These are phyloP conservation scores for Cololabis saira DNA, from an alignment of 2,113 vertebrate genomes.

Conservation along the genomic window DNA sequence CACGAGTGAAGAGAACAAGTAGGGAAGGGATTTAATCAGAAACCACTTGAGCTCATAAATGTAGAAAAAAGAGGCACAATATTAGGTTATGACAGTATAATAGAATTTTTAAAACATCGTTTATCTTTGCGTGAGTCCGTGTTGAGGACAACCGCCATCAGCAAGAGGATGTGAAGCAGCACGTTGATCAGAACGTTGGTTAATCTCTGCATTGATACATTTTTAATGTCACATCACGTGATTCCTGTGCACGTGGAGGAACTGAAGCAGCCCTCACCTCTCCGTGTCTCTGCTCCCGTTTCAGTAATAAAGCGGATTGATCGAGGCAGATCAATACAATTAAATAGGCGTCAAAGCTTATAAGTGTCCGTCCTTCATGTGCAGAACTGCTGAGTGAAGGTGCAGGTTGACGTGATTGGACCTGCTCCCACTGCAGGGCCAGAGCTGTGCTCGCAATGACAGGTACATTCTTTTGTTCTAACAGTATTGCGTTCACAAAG, in stretches of 20 bases:
- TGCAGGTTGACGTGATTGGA: not conserved
- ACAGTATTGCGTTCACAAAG: too few species aligned
- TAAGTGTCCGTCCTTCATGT: constrained; percentile 49
- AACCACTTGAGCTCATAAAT: not conserved
- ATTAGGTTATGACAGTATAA: not conserved
- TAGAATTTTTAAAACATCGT: too few species aligned
- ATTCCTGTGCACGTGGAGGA: not conserved
- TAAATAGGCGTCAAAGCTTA: constrained; percentile 53
- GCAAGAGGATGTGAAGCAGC: too few species aligned
- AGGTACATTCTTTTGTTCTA: too few species aligned
- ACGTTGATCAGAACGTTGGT: too few species aligned
- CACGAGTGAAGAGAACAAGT: not conserved
- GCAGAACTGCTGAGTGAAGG: constrained; percentile 45
- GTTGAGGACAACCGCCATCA: too few species aligned
- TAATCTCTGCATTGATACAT: too few species aligned
- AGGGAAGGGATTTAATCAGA: not conserved
- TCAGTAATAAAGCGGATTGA: constrained; percentile 54
- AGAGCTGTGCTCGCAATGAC: not conserved
- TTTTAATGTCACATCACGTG: too few species aligned
- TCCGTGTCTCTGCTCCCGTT: constrained; percentile 10
- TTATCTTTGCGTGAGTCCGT: not conserved
- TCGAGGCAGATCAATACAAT: constrained; percentile 61
- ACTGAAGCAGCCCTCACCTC: constrained; percentile 9
- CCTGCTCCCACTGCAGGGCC: not conserved
- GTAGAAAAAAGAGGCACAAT: not conserved